Evolutionary conservation across 2,888 invertebrate species (phyloP), one percentile per base, ranked within the genome.

Genomic region (Acanthococcus lagerstroemiae): DNA sequence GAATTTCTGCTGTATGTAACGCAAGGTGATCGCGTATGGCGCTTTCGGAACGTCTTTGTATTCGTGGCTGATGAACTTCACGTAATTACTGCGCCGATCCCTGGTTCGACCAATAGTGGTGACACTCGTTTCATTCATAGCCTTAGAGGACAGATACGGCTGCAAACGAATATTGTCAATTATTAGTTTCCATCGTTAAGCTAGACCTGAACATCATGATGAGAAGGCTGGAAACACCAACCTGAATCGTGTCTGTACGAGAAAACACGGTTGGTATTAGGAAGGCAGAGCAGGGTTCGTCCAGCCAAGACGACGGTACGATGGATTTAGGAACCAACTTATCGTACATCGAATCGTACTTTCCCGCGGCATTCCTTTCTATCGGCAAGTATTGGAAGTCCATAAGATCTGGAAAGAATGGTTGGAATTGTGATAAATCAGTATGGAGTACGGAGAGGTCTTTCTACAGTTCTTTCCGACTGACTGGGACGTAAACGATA

Each of bases 301-400:
- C 75, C 24, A 88, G 77, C 81, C 84, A 88, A 30, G 80, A 78
- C 37, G 77, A 73, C 19, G 78, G 77, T 6, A 81, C 80, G 44
- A 81, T 70, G 5, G 79, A 80, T 12, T 74, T 74, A 0, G 89
- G 89, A 60, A 86, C 74, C 57, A 89, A 77, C 60, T 82, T 76
- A 45, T 87, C 80, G 71, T 85, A 79, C 48, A 86, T 77, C 73
- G 83, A 85, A 70, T 82, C 78, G 22, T 81, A 76, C 67, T 78
- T 77, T 9, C 78, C 77, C 37, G 68, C 71, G n/a, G 69, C 68
- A 21, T 72, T 71, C 30, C 70, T 74, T 61, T 71, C 76, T 70
- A 94, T 78, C 1, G 96, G 92, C 68, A 96, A 77, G 75, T 87
- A 96, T 77, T 96, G 95, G 76, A 91, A 96, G 77, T 97, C 96